phyloP scores from a whole-genome alignment of 2,888 invertebrate genomes.

The Platycheirus rosarum region DNA sequence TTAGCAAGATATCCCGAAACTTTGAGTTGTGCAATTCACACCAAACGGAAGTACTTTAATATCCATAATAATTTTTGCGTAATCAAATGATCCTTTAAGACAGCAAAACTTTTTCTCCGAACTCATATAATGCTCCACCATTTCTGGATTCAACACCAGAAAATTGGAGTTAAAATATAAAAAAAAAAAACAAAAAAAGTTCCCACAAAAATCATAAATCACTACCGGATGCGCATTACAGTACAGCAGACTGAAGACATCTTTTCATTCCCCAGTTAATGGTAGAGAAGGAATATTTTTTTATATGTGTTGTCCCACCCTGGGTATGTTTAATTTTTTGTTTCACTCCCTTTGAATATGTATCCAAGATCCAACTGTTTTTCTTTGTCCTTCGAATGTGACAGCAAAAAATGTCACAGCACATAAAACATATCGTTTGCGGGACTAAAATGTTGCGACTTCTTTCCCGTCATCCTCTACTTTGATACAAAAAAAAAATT shows the following conservation, averaged over 20 bases:
- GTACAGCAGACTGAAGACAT: conserved; percentile 36
- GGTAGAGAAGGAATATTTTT: conserved; percentile 32
- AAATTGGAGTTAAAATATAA: conserved; percentile 61
- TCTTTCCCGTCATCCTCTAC: background rate
- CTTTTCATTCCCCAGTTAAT: conserved; percentile 34
- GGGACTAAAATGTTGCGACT: conserved; percentile 18
- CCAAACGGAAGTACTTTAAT: conserved; percentile 16
- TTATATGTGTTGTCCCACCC: conserved; percentile 9
- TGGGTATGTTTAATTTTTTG: background rate
- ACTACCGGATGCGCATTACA: conserved; percentile 69
- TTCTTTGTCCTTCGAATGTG: conserved; percentile 46
- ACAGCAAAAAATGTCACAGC: conserved; percentile 56
- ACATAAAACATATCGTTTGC: conserved; percentile 57
- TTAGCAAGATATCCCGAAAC: background rate
- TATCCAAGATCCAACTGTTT: conserved; percentile 25
- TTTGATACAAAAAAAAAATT: background rate
- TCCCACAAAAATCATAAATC: conserved; percentile 62
- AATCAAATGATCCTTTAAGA: background rate
- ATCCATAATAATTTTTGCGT: background rate
- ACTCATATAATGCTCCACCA: conserved; percentile 33
- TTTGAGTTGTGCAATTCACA: conserved; percentile 4
- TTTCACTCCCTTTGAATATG: conserved; percentile 36
- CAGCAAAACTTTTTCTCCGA: conserved; percentile 40
- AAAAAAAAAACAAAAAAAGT: conserved; percentile 12
- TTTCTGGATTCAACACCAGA: conserved; percentile 56